Conservation (phyloP, 37 sponge, comb jelly and placozoan genomes). For the Hormiphora californensis region DNA sequence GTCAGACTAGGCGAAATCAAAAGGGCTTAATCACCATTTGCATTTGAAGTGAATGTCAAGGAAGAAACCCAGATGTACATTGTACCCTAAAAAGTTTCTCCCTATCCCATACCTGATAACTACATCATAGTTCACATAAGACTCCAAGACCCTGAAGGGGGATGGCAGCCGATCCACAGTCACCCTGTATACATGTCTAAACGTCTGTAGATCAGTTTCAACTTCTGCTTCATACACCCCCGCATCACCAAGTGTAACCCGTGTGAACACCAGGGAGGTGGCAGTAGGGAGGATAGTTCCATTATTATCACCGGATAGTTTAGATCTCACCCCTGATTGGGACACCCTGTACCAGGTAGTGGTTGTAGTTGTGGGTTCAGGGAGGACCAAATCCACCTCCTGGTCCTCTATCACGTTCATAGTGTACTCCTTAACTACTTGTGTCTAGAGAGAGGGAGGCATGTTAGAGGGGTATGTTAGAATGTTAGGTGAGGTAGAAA, state of each 20-base stretch:
- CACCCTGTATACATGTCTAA: background rate
- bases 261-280: background rate
- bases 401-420: constrained; percentile 15
- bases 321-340: background rate
- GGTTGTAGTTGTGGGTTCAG: background rate
- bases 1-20: too few species aligned
- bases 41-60: too few species aligned
- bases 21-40: too few species aligned
- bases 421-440: too few species aligned
- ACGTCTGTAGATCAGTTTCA: background rate
- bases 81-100: too few species aligned
- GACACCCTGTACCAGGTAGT: constrained; percentile 4
- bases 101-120: background rate
- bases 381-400: background rate
- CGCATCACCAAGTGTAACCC: background rate
- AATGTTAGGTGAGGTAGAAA: too few species aligned
- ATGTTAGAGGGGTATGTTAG: too few species aligned
- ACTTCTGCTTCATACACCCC: background rate
- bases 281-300: background rate
- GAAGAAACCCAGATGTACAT: too few species aligned
- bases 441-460: too few species aligned
- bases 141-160: constrained; percentile 16
- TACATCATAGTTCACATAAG: background rate
- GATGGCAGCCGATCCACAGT: background rate
- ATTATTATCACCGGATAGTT: background rate